Percentiles rank a stretch among this genome's conserved stretches.
phyloP scores from a whole-genome alignment of 2,888 invertebrate species.

The Clanis bilineata region DNA sequence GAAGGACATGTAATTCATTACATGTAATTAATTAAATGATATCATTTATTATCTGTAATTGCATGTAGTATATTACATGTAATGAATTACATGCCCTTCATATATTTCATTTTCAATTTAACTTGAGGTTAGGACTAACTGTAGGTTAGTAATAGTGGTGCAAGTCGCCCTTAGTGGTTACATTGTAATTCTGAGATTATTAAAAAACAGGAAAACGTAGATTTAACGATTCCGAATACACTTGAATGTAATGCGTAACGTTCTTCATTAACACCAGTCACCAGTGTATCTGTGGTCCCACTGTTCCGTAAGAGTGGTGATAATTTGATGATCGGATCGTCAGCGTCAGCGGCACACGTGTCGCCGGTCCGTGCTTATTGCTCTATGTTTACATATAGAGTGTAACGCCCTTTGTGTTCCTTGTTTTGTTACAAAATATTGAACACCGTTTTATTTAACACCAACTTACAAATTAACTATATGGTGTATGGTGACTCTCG shows the following conservation, averaged over 20 bases:
- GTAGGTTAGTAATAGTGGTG: too few relatives aligned
- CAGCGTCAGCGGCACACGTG: conserved; percentile 45
- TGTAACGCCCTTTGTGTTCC: conserved; percentile 80
- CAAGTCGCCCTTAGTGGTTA: too few relatives aligned
- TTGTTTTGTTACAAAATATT: conserved; percentile 82
- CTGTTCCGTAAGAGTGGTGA: conserved; percentile 55
- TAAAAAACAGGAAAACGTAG: neutral
- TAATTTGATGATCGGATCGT: conserved; percentile 67
- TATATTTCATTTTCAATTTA: too few relatives aligned
- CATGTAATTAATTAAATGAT: too few relatives aligned
- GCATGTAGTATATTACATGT: too few relatives aligned
- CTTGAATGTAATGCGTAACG: neutral
- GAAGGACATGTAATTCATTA: too few relatives aligned
- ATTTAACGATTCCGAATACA: neutral
- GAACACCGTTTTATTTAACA: conserved; percentile 82
- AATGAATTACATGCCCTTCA: too few relatives aligned
- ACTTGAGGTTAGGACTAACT: too few relatives aligned
- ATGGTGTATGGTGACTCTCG: conserved; percentile 65
- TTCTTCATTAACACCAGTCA: neutral
- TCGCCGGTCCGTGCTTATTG: conserved; percentile 45
- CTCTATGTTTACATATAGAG: conserved; percentile 67
- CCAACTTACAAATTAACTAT: conserved; percentile 73
- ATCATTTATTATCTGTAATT: too few relatives aligned
- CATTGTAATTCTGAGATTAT: too few relatives aligned
- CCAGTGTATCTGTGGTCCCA: conserved; percentile 25